Conservation (phyloP, 2,888 invertebrate species). For the Nebria brevicollis region DNA sequence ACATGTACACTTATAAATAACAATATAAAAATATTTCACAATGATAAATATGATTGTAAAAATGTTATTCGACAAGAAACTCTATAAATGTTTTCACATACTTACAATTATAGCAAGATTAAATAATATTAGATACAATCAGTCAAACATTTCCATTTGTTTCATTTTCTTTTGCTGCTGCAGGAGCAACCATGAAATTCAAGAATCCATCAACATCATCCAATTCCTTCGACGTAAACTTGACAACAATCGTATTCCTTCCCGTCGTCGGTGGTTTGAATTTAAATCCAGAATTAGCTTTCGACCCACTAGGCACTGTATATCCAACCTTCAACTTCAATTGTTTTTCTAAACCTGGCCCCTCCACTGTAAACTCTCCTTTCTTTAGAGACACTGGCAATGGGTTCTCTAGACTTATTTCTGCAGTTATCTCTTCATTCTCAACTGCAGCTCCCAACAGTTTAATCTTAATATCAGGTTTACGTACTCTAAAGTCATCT, state of each 20-base stretch:
- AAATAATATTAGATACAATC: constrained; percentile 23
- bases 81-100: constrained; percentile 29
- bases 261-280: constrained; percentile 83
- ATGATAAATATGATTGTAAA: background rate
- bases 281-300: constrained; percentile 78
- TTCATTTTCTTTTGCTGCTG: constrained; percentile 54
- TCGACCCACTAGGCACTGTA: constrained; percentile 72
- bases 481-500: constrained; percentile 88
- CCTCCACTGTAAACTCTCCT: constrained; percentile 83
- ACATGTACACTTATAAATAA: background rate
- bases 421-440: constrained; percentile 66
- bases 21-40: constrained; percentile 30
- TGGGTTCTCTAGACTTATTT: constrained; percentile 81
- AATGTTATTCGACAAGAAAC: constrained; percentile 34
- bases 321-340: constrained; percentile 76
- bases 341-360: constrained; percentile 80
- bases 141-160: constrained; percentile 58
- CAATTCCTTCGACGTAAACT: constrained; percentile 87
- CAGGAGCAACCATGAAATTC: constrained; percentile 75
- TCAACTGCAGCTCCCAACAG: constrained; percentile 68
- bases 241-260: constrained; percentile 83
- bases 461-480: constrained; percentile 86
- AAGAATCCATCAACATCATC: constrained; percentile 90
- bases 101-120: constrained; percentile 21
- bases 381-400: constrained; percentile 81